Evolutionary conservation across 2,113 vertebrate species (phyloP).

Genomic region (Zosterops hypoxanthus): DNA sequence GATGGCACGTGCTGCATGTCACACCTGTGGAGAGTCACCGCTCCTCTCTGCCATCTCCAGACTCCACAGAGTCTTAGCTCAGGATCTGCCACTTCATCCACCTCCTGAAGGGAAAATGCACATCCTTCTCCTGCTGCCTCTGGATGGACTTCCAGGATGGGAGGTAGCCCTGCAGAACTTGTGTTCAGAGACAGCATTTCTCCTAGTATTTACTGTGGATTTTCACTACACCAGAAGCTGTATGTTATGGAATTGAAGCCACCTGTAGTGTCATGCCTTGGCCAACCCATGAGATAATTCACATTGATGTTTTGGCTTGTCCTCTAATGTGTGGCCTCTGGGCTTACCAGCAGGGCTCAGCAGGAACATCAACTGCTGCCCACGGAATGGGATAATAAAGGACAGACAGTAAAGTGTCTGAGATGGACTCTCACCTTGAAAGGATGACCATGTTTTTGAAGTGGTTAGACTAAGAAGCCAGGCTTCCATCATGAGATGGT

Average conservation of each 20-base stretch:
- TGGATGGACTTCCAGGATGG: accelerated
- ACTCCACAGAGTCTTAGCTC: accelerated
- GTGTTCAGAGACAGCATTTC: not conserved
- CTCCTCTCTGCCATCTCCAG: not conserved
- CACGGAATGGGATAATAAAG: not conserved
- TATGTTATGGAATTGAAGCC: not conserved
- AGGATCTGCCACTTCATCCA: not conserved
- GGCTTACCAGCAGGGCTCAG: not conserved
- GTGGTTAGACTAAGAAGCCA: not conserved
- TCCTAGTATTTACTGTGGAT: not conserved
- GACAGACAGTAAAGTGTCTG: not conserved
- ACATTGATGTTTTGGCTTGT: not conserved
- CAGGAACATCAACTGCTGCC: not conserved
- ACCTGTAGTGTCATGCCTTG: not conserved
- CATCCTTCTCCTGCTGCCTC: not conserved
- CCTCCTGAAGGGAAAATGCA: not conserved
- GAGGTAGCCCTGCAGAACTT: not conserved
- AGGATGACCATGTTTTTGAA: not conserved
- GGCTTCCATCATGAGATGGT: not conserved
- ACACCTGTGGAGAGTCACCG: accelerated
- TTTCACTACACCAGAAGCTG: not conserved
- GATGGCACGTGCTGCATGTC: not conserved
- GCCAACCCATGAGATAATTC: not conserved
- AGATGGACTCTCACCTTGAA: not conserved
- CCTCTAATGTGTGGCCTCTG: not conserved